Conservation (phyloP, 2,113 vertebrate genomes). For the Telmatochromis sp. region DNA sequence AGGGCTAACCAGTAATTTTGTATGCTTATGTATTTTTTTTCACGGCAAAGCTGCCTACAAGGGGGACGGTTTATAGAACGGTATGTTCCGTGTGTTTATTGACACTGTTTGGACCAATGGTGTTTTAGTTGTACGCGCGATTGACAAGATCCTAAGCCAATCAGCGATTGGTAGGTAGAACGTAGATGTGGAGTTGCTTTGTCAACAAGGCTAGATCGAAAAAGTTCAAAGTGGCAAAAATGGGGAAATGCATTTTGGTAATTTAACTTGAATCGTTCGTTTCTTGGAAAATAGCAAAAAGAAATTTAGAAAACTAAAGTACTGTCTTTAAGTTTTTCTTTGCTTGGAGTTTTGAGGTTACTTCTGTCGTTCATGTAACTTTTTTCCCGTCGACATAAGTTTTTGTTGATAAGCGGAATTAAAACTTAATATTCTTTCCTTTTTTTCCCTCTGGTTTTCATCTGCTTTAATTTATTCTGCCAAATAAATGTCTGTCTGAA, state of each 20-base stretch:
- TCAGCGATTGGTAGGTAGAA: background rate
- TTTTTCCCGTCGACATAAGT: background rate
- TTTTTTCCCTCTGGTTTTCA: background rate
- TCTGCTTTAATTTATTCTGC: background rate
- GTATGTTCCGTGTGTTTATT: conserved; percentile 38
- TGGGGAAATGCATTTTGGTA: background rate
- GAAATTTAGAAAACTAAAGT: background rate
- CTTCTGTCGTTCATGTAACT: background rate
- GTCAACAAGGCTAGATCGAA: conserved; percentile 63
- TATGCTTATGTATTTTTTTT: background rate
- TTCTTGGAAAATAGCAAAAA: background rate
- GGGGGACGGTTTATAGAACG: background rate
- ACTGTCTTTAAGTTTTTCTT: background rate
- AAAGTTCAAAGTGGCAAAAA: conserved; percentile 11
- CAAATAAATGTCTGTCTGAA: background rate
- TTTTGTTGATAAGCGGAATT: background rate
- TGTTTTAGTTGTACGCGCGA: background rate
- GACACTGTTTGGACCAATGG: conserved; percentile 54
- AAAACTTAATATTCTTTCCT: background rate
- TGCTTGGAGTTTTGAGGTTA: background rate
- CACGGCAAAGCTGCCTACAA: background rate
- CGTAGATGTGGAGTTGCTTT: conserved; percentile 15
- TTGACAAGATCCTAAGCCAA: conserved; percentile 31
- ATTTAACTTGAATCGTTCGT: background rate
- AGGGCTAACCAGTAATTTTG: background rate